Conservation (phyloP, 2,888 invertebrate genomes). For the Xestia sexstrigata region DNA sequence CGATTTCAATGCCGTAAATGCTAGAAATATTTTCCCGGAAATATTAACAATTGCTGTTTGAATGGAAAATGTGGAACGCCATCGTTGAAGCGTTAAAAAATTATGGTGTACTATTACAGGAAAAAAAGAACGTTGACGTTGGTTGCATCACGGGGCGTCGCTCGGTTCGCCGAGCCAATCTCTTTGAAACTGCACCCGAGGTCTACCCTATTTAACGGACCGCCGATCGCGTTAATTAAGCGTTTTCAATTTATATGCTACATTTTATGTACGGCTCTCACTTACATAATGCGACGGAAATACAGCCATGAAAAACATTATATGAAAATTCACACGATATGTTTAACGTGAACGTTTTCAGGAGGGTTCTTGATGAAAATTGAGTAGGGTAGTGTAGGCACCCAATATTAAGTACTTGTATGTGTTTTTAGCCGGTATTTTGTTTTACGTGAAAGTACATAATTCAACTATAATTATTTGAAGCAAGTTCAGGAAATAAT, state of each 20-base stretch:
- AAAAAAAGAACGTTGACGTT: slow-evolving; percentile 64
- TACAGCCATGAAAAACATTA: slow-evolving; percentile 11
- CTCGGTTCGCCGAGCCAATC: slow-evolving; percentile 77
- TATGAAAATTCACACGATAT: slow-evolving; percentile 17
- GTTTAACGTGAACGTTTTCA: slow-evolving; percentile 11
- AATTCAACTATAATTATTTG: neutral
- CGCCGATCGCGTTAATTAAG: slow-evolving; percentile 84
- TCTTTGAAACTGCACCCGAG: slow-evolving; percentile 83
- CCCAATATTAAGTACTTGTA: neutral
- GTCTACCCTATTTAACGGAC: slow-evolving; percentile 83
- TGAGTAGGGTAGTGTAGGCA: neutral
- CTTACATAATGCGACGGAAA: slow-evolving; percentile 28
- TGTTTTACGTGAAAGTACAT: neutral
- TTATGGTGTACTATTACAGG: slow-evolving; percentile 50
- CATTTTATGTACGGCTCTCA: slow-evolving; percentile 49
- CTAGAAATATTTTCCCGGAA: slow-evolving; percentile 3
- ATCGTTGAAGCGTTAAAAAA: slow-evolving; percentile 63
- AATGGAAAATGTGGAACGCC: slow-evolving; percentile 33
- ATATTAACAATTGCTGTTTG: slow-evolving; percentile 26
- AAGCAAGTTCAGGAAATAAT: neutral
- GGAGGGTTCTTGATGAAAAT: slow-evolving; percentile 5
- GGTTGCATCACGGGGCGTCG: slow-evolving; percentile 70
- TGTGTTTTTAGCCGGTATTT: neutral
- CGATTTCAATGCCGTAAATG: slow-evolving; percentile 1
- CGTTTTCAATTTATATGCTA: slow-evolving; percentile 68